These are phyloP conservation scores for Spodoptera litura DNA, from an alignment of 1,140 invertebrate genomes.

Conservation along the genomic window DNA sequence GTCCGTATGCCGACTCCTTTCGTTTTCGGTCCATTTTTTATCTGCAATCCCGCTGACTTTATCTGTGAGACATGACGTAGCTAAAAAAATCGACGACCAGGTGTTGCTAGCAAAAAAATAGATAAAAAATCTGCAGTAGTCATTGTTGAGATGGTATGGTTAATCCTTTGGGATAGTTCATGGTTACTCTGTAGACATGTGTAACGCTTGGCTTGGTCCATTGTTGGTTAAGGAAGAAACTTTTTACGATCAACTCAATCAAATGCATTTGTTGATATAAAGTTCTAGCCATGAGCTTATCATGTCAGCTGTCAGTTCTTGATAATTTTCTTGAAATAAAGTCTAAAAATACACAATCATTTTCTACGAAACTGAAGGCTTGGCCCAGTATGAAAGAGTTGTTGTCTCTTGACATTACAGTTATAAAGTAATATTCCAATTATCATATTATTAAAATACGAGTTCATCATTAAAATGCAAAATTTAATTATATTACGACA, in stretches of 20 bases:
- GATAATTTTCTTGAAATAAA: slow-evolving; percentile 1
- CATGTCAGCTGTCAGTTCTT: slow-evolving; percentile 1
- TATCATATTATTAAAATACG: neutral
- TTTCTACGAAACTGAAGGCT: neutral
- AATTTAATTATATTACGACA: neutral
- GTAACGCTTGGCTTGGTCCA: slow-evolving; percentile 68
- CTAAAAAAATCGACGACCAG: slow-evolving; percentile 76
- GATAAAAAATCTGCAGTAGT: slow-evolving; percentile 63
- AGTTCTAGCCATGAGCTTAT: slow-evolving; percentile 49
- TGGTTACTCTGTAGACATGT: slow-evolving; percentile 70
- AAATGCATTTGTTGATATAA: slow-evolving; percentile 60
- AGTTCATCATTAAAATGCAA: neutral
- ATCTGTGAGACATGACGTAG: slow-evolving; percentile 61
- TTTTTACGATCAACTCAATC: slow-evolving; percentile 58
- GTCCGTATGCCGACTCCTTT: slow-evolving; percentile 48
- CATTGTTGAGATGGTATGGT: slow-evolving; percentile 45
- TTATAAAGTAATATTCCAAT: neutral
- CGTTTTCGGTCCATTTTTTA: slow-evolving; percentile 63
- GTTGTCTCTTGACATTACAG: no score
- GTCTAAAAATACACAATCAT: no score
- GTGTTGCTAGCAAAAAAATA: slow-evolving; percentile 67
- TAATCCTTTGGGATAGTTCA: slow-evolving; percentile 78
- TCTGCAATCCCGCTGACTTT: slow-evolving; percentile 63
- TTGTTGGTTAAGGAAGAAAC: slow-evolving; percentile 56
- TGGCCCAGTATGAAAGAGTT: neutral